Base-by-base conservation (phyloP, 2,797 vertebrate genomes). In the Siniperca scherzeri region DNA sequence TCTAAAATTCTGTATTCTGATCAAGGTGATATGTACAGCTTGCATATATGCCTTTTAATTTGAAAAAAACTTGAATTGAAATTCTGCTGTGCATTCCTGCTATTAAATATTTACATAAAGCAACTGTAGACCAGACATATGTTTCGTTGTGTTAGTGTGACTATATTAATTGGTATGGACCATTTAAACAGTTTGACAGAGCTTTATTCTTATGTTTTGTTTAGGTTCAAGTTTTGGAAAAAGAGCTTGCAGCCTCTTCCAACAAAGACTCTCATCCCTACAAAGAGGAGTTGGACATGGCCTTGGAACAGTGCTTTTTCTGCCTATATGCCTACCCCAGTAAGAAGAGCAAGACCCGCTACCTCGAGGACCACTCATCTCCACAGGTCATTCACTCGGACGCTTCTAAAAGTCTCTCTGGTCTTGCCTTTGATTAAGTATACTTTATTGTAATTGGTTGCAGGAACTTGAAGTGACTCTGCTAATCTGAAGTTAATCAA, bases 301-400 rank as follows among this genome's bases (percentile, higher is more conserved):
- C 99, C 10, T 83, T 99, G 90, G 99, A 99, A 81, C 99, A 99
- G 92, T 99, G 98, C 65, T 98, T 99, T 90, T 99, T 98, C 92
- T 99, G 99, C 78, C 93, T 99, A 0, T 99, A 98, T 40, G 96
- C 96, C 33, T 98, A 98, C 82, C 99, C 99, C 50, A 99, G 98
- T 93, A 99, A 99, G 94, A 99, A 99, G 93, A 99, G 97, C 96
- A 99, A 99, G 91, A 97, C 98, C 25, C 96, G 98, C 25, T 99
- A 99, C 87, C 93, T 99, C 38, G 99, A 99, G 90, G 99, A 99
- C 59, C 99, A 99, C 91, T 97, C 98, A 0, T 97, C 96, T 48
- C 97, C 97, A 85, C 98, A 99, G 97, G 98, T 99, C 65, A 83
- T 19, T 61, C 36, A 70, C 46, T 74, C 53, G 48, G 5, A 74